These are phyloP conservation scores for Mastigias papua DNA, from an alignment of 30 jellyfish, hydroid and myxozoan species.

Conservation along the genomic window DNA sequence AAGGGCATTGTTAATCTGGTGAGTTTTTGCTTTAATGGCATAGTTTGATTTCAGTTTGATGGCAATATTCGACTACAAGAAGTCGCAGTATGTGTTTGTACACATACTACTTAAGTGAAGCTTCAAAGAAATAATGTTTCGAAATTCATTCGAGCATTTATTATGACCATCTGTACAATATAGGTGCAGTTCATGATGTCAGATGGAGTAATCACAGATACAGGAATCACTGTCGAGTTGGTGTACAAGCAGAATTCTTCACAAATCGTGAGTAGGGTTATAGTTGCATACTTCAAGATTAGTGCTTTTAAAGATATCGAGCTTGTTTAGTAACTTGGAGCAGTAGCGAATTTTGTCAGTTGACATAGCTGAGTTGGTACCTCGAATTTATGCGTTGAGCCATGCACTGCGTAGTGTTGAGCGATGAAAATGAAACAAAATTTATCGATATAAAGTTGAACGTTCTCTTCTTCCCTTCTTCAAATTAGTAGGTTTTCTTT, in stretches of 20 bases:
- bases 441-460: too few species aligned
- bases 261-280: background rate
- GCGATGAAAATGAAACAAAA: too few species aligned
- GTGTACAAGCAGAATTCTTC: constrained; percentile 26
- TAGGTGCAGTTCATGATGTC: constrained; percentile 65
- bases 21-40: constrained; percentile 9
- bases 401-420: too few species aligned
- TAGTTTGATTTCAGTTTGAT: background rate
- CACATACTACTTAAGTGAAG: too few species aligned
- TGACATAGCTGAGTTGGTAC: too few species aligned
- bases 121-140: background rate
- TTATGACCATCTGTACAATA: background rate
- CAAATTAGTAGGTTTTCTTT: too few species aligned
- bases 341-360: too few species aligned
- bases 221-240: constrained; percentile 53
- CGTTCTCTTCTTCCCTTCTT: too few species aligned
- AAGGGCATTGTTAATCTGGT: constrained; percentile 74
- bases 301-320: background rate
- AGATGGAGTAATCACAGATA: constrained; percentile 72
- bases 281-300: background rate
- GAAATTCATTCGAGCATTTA: background rate
- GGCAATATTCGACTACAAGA: background rate
- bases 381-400: too few species aligned
- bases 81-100: too few species aligned
- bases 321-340: too few species aligned